phyloP scores from a whole-genome alignment of 2,888 invertebrate species.

The Eledona agricola region DNA sequence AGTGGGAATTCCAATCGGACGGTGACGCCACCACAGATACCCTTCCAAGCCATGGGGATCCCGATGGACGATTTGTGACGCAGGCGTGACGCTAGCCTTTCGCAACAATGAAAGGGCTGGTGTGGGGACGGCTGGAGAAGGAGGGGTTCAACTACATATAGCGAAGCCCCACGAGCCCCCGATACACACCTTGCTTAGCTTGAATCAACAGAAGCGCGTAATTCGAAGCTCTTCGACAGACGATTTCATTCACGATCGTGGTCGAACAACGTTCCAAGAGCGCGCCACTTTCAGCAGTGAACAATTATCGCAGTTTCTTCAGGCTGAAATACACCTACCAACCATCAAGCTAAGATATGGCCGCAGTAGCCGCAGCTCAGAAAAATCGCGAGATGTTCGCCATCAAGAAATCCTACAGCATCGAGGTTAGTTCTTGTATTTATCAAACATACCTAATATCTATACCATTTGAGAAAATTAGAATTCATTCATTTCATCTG shows the following conservation, averaged over 20 bases:
- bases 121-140: slow-evolving; percentile 63
- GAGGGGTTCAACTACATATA: slow-evolving; percentile 61
- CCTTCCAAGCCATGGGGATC: slow-evolving; percentile 39
- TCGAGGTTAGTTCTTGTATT: slow-evolving; percentile 79
- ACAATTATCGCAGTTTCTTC: slow-evolving; percentile 56
- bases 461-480: too few species aligned
- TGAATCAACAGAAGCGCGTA: slow-evolving; percentile 55
- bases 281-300: slow-evolving; percentile 58
- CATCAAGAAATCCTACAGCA: slow-evolving; percentile 96
- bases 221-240: slow-evolving; percentile 56
- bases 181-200: slow-evolving; percentile 56
- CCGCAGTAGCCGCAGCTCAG: slow-evolving; percentile 91
- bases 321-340: slow-evolving; percentile 55
- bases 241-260: slow-evolving; percentile 64
- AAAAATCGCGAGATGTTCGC: slow-evolving; percentile 97
- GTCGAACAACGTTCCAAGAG: slow-evolving; percentile 65
- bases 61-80: slow-evolving; percentile 61
- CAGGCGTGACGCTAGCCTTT: slow-evolving; percentile 68
- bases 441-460: background rate
- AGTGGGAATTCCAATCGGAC: too few species aligned
- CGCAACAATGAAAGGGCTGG: slow-evolving; percentile 61
- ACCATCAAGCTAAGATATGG: slow-evolving; percentile 66
- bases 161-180: slow-evolving; percentile 53
- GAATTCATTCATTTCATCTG: too few species aligned
- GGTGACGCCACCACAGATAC: slow-evolving; percentile 8